phyloP scores from a whole-genome alignment of 2,113 vertebrate species.

The Hyla sarda region DNA sequence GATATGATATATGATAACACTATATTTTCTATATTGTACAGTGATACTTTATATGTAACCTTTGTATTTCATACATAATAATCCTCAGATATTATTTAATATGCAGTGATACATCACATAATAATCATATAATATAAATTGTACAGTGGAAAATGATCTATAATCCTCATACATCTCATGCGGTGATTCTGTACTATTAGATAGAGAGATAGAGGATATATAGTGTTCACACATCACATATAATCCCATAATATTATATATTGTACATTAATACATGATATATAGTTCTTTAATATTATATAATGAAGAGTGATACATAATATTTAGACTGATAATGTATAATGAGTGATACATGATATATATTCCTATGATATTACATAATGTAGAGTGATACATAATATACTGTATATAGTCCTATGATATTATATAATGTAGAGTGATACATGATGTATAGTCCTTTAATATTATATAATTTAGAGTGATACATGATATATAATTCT shows the following conservation, averaged over 20 bases:
- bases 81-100: not conserved
- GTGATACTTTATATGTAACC: too few species aligned
- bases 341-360: too few species aligned
- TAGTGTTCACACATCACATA: not conserved
- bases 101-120: not conserved
- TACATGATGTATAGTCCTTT: too few species aligned
- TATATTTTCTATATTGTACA: not conserved
- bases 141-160: not conserved
- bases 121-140: not conserved
- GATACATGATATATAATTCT: too few species aligned
- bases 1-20: not conserved
- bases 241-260: not conserved
- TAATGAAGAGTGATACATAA: not conserved
- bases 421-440: too few species aligned
- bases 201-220: not conserved
- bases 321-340: not conserved
- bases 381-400: too few species aligned
- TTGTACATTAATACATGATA: not conserved
- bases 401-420: too few species aligned
- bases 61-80: not conserved
- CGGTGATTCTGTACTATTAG: not conserved
- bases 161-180: not conserved
- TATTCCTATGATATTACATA: too few species aligned
- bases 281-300: not conserved
- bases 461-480: too few species aligned